Percentiles rank a stretch among this genome's conserved stretches.
phyloP scores from a whole-genome alignment of 2,888 invertebrate species.

The Archaeoteleia sp. region DNA sequence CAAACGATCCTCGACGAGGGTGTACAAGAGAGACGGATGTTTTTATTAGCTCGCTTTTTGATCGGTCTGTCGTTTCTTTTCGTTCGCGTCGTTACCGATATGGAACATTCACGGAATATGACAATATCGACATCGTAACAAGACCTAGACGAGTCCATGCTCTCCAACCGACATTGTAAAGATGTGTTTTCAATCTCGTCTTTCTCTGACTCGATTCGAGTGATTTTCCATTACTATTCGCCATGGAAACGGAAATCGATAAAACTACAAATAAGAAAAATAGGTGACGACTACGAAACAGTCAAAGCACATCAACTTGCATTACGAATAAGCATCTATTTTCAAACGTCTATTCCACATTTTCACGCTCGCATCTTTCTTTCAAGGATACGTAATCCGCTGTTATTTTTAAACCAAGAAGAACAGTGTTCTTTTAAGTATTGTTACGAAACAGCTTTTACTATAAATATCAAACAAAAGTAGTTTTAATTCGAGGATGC shows the following conservation, averaged over 20 bases:
- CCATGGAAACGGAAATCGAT: conserved; percentile 6
- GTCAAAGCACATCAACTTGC: not conserved
- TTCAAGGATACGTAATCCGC: not conserved
- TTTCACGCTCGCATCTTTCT: not conserved
- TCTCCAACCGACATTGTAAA: conserved; percentile 25
- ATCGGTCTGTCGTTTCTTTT: conserved; percentile 45
- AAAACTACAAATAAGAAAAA: conserved; percentile 12
- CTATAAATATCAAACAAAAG: too few species aligned
- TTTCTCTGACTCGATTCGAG: not conserved
- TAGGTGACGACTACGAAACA: conserved; percentile 3
- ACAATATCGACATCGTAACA: conserved; percentile 31
- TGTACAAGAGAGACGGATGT: conserved; percentile 20
- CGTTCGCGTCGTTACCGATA: conserved; percentile 30
- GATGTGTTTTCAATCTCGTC: conserved; percentile 31
- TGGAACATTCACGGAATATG: conserved; percentile 25
- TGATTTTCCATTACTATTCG: conserved; percentile 24
- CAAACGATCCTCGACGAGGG: conserved; percentile 28
- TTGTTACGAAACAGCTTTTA: too few species aligned
- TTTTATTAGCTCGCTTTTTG: conserved; percentile 54
- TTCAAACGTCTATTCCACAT: not conserved
- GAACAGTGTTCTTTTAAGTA: too few species aligned
- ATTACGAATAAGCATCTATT: conserved; percentile 9
- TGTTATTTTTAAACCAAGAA: too few species aligned
- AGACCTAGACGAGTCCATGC: conserved; percentile 16
- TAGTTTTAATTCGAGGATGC: too few species aligned